These are phyloP conservation scores for Scaptomyza cyrtandrae DNA, from an alignment of 2,888 invertebrate genomes.

Conservation along the genomic window DNA sequence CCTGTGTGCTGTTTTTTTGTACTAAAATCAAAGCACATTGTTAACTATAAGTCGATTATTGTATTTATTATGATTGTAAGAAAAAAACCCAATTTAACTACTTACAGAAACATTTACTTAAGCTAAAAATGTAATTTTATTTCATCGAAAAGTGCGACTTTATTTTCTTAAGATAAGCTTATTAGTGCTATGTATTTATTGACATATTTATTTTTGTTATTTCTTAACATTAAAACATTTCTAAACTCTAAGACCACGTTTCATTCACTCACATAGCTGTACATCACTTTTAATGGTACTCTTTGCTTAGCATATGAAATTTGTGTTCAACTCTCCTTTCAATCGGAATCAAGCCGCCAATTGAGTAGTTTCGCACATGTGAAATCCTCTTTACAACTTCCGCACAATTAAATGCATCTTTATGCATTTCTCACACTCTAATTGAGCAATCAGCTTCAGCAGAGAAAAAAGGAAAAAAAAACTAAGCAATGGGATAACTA, in stretches of 20 bases:
- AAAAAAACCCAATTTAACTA: too few species aligned
- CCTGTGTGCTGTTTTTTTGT: background rate
- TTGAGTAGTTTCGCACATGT: constrained; percentile 39
- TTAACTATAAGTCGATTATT: too few species aligned
- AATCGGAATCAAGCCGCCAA: constrained; percentile 34
- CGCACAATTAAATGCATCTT: constrained; percentile 52
- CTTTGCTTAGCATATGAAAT: constrained; percentile 7
- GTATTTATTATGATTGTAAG: too few species aligned
- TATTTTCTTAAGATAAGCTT: too few species aligned
- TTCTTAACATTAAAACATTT: too few species aligned
- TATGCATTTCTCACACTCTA: constrained; percentile 55
- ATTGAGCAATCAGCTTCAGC: constrained; percentile 68
- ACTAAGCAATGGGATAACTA: constrained; percentile 3
- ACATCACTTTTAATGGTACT: constrained; percentile 14
- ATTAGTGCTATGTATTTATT: too few species aligned
- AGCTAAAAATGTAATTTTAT: too few species aligned
- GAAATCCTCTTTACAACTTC: constrained; percentile 42
- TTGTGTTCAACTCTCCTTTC: constrained; percentile 13
- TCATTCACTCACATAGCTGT: background rate
- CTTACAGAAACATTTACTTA: too few species aligned
- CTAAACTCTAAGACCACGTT: too few species aligned
- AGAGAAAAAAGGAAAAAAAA: constrained; percentile 2
- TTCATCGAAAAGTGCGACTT: too few species aligned
- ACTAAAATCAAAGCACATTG: too few species aligned
- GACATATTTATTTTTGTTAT: too few species aligned